phyloP scores from a whole-genome alignment of 2,113 vertebrate species.

The Petromus typicus region DNA sequence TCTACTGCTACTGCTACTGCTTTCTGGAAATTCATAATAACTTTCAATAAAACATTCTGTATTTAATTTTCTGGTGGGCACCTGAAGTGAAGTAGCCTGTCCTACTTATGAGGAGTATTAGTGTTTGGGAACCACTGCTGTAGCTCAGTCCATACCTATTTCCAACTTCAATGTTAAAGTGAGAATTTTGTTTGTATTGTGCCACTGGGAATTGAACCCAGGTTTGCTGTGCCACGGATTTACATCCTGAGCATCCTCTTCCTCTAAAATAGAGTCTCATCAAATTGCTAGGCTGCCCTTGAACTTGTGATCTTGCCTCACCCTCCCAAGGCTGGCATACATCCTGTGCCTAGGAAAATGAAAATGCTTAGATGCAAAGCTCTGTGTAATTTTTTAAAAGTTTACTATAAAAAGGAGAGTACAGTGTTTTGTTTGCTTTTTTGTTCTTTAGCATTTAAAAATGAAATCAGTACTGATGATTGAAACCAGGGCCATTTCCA shows the following conservation, averaged over 20 bases:
- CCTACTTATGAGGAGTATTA: not conserved
- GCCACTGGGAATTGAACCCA: not conserved
- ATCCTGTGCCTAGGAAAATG: not conserved
- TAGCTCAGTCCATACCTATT: not conserved
- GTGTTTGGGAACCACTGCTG: not conserved
- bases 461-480: not conserved
- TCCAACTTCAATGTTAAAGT: not conserved
- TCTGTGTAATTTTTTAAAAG: not conserved
- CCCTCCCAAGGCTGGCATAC: not conserved
- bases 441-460: not conserved
- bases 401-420: not conserved
- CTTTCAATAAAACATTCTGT: not conserved
- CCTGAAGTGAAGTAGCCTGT: not conserved
- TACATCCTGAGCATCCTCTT: not conserved
- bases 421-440: not conserved
- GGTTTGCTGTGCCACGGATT: not conserved
- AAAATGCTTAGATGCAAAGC: not conserved
- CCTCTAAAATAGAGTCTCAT: not conserved
- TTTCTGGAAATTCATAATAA: not conserved
- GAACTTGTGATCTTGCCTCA: not conserved
- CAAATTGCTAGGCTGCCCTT: not conserved
- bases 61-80: conserved; percentile 15
- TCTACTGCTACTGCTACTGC: not conserved
- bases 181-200: too few species aligned
- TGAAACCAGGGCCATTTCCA: not conserved